phyloP scores from a whole-genome alignment of 2,113 vertebrate genomes.

The Channa maculata region DNA sequence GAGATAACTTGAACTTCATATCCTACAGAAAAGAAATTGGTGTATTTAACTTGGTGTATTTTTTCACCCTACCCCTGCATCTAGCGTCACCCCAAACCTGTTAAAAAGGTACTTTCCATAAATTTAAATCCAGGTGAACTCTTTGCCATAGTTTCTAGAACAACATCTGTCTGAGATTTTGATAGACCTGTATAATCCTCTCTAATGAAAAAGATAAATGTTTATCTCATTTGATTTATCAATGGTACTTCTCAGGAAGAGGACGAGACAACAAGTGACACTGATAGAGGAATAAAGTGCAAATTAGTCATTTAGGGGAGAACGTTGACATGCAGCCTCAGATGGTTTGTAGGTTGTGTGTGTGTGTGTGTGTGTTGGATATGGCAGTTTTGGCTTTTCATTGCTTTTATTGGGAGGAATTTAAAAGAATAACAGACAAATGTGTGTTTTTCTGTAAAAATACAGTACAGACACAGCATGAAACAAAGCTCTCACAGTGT shows the following conservation, averaged over 20 bases:
- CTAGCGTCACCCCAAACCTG: background rate
- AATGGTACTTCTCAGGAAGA: constrained; percentile 29
- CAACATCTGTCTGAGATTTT: constrained; percentile 55
- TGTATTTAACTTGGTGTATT: background rate
- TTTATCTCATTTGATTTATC: constrained; percentile 53
- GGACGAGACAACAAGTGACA: constrained; percentile 29
- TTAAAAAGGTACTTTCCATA: constrained; percentile 19
- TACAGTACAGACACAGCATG: background rate
- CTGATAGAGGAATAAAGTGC: constrained; percentile 56
- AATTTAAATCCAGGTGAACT: constrained; percentile 17
- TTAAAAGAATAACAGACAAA: background rate
- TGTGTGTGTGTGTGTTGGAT: constrained; percentile 3
- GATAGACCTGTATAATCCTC: constrained; percentile 63
- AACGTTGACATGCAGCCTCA: constrained; percentile 57
- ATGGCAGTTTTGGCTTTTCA: background rate
- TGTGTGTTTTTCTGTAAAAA: background rate
- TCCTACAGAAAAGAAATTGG: background rate
- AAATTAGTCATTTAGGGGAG: constrained; percentile 62
- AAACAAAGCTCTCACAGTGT: background rate
- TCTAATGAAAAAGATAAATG: constrained; percentile 61
- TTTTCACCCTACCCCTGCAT: background rate
- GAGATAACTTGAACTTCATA: constrained; percentile 4
- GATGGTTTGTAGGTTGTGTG: constrained; percentile 50
- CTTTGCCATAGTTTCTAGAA: constrained; percentile 36
- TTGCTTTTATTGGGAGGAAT: background rate